A percentile compares a stretch with the other conserved stretches of the same genome.
Conservation (phyloP, 1,140 invertebrate species). For the Ceratosolen fusciceps region DNA sequence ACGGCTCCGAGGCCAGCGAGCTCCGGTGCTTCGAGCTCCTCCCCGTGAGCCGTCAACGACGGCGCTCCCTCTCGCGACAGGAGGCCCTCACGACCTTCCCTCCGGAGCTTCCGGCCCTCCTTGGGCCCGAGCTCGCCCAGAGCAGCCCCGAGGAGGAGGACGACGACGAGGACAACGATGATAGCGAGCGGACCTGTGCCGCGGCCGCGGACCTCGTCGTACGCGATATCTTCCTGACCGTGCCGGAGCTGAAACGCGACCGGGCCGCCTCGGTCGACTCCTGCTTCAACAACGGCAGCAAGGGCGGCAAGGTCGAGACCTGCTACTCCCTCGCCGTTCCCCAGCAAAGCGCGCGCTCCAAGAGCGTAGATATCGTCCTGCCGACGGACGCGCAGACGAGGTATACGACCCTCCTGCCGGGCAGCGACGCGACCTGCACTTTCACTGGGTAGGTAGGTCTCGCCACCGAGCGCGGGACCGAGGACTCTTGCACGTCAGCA, state of each 20-base stretch:
- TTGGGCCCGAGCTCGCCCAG: conserved; percentile 66
- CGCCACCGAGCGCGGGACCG: not conserved
- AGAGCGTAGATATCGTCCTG: conserved; percentile 91
- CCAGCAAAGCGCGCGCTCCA: conserved; percentile 80
- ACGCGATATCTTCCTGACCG: conserved; percentile 83
- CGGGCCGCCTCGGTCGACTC: conserved; percentile 88
- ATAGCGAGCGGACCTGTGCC: conserved; percentile 65
- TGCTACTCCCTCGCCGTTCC: conserved; percentile 78
- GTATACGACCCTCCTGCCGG: conserved; percentile 80
- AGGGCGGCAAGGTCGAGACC: conserved; percentile 79
- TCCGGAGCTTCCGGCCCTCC: conserved; percentile 74
- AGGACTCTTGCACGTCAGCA: no score
- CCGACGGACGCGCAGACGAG: conserved; percentile 88
- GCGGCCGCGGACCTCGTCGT: conserved; percentile 67
- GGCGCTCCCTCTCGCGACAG: conserved; percentile 77
- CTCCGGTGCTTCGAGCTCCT: conserved; percentile 50
- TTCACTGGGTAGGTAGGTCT: conserved; percentile 67
- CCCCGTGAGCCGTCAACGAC: conserved; percentile 58
- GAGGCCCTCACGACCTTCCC: conserved; percentile 80
- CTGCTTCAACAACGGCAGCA: conserved; percentile 79
- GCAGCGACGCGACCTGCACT: conserved; percentile 58
- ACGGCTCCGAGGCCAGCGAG: not conserved
- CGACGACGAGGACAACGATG: conserved; percentile 66
- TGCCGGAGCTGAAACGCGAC: conserved; percentile 86
- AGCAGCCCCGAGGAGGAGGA: conserved; percentile 66